Conservation (phyloP, 2,888 invertebrate genomes). For the Zaprionus obscuricornis region DNA sequence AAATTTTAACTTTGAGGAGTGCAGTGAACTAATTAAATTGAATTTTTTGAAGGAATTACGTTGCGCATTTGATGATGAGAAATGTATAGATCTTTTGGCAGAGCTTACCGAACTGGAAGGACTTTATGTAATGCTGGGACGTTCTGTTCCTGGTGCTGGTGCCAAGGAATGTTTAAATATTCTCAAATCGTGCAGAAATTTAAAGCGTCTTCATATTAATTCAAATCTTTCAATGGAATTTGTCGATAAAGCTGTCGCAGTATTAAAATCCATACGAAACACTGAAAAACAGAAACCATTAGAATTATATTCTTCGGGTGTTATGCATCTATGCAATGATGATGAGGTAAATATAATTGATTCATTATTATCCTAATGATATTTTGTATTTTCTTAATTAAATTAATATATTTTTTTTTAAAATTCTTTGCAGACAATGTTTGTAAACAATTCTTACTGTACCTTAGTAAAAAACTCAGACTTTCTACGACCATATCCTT, state of each 20-base stretch:
- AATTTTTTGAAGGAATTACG: conserved; percentile 11
- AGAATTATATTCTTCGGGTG: conserved; percentile 28
- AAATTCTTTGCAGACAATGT: conserved; percentile 11
- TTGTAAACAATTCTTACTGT: conserved; percentile 28
- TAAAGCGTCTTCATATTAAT: conserved; percentile 23
- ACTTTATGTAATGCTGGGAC: conserved; percentile 28
- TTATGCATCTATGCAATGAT: conserved; percentile 22
- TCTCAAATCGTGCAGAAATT: conserved; percentile 17
- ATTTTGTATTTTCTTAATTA: too few relatives aligned
- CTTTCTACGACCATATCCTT: conserved; percentile 16
- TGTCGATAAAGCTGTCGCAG: not conserved
- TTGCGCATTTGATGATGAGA: conserved; percentile 21
- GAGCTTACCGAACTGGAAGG: conserved; percentile 32
- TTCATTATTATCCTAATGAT: not conserved
- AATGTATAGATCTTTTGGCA: conserved; percentile 31
- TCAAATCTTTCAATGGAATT: conserved; percentile 27
- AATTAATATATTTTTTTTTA: not conserved
- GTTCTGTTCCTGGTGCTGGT: conserved; percentile 11
- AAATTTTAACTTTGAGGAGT: conserved; percentile 11
- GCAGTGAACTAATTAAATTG: conserved; percentile 18
- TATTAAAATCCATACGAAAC: conserved; percentile 15
- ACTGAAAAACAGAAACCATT: conserved; percentile 27
- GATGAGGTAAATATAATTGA: conserved; percentile 14
- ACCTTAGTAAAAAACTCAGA: conserved; percentile 2
- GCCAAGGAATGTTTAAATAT: conserved; percentile 29